Base-by-base conservation (phyloP, 1,140 invertebrate species). In the Dreissena rostriformis region DNA sequence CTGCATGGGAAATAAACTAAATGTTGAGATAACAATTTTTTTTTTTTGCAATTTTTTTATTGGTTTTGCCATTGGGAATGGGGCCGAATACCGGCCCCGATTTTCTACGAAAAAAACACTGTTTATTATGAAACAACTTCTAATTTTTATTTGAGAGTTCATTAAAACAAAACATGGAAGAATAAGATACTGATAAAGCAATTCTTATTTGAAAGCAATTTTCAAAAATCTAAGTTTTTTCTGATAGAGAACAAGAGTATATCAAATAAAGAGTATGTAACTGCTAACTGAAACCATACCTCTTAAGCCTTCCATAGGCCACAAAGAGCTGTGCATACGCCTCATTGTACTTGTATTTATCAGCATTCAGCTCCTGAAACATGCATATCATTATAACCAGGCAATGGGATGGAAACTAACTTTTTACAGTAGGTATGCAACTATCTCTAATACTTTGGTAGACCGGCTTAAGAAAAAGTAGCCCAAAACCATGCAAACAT, bases 231-330 rank as follows among this genome's bases (percentile, higher is more conserved):
- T 14, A 14, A 12, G 53, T 57, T 19, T 57, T 57, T 57, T 12
- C 53, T 57, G 19, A 12, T 57, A 14, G 19, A 19, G 53, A 57
- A 57, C 53, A 57, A 19, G 12, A 14, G 12, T 57, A 14, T 57
- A 57, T 57, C 12, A 14, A 19, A 19, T 19, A 12, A 57, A 57
- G 53, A 19, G 12, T 57, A 19, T 14, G 53, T 57, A 14, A 14
- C 19, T 57, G 53, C 57, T 24, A 53, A 76, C 22, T 29, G 55
- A 29, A 28, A 29, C 29, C 19, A 72, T 88, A 90, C 89, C 88
- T 89, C 80, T 89, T 89, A 11, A 91, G 66, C 28, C 86, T 82
- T 63, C 88, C 90, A 88, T 86, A 90, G 28, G 88, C 82, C 52
- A 91, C 81, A 71, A 91, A 86, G 10, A 91, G 67, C 66, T 87